Percentiles rank a stretch among this genome's conserved stretches.
Evolutionary conservation across 92 coral and sea anemone genomes (phyloP).

Genomic region (Porites cylindrica): DNA sequence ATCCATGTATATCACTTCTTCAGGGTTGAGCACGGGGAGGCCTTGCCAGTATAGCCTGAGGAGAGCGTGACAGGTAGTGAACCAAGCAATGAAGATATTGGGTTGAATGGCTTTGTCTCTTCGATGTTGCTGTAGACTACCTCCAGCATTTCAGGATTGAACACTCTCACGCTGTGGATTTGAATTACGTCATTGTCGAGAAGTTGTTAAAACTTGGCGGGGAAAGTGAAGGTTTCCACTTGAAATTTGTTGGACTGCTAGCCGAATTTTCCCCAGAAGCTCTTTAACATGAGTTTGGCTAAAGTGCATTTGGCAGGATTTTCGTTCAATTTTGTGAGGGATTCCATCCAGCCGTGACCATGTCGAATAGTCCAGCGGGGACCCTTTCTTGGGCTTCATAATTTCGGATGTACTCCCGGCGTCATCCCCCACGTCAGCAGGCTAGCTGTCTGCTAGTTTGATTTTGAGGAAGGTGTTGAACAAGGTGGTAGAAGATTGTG

Average conservation of each 20-base stretch:
- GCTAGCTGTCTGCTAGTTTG: conserved; percentile 16
- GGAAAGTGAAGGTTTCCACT: neutral
- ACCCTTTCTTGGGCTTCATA: conserved; percentile 12
- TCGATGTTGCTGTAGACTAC: neutral
- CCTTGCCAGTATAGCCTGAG: neutral
- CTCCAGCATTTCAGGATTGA: neutral
- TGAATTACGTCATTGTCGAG: neutral
- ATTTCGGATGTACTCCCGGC: neutral
- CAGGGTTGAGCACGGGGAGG: neutral
- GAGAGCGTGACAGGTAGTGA: neutral
- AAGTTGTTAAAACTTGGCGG: neutral
- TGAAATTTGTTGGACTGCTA: conserved; percentile 15
- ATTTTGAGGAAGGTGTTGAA: conserved; percentile 18
- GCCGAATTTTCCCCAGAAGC: conserved; percentile 34
- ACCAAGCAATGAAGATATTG: neutral
- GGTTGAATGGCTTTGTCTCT: neutral
- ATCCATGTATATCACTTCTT: neutral
- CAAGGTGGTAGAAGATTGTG: neutral
- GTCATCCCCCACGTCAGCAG: neutral
- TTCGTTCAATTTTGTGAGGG: neutral
- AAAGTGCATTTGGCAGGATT: conserved; percentile 8
- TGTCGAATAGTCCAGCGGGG: neutral
- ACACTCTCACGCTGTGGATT: neutral
- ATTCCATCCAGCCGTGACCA: no score
- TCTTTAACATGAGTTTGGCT: conserved; percentile 52